Evolutionary conservation across 2,888 invertebrate species (phyloP), one percentile per base, ranked within the genome.

Genomic region (Xestoiulus laeticollis): DNA sequence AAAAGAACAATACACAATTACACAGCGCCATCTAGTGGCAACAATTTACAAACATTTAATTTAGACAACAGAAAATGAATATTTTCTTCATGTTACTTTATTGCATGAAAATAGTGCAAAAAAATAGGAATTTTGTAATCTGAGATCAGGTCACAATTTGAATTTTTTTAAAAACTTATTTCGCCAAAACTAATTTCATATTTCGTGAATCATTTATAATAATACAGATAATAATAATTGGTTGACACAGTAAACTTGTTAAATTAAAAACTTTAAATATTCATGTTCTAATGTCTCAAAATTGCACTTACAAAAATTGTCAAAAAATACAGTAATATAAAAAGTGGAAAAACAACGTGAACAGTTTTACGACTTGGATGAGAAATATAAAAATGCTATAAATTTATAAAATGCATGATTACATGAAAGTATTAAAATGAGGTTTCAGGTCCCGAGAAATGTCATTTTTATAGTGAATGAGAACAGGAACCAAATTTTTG

Each of bases 401-500:
- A 1, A 0, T 59, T 59, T 48, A 10, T 48, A 2, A 16, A 59
- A 59, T n/a, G 22, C 8, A 1, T 22, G 6, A 6, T 48, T n/a
- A 8, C 22, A 59, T 59, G 6, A 59, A 59, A 59, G 22, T 22
- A 6, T 22, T n/a, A n/a, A 59, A 22, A n/a, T 59, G 19, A 6
- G 59, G n/a, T 5, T 59, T 59, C 59, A 59, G 59, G 59, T 59
- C 59, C n/a, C 59, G n/a, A 59, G 59, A 59, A 59, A 59, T 59
- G 22, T 22, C n/a, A 19, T 19, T 19, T 48, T 19, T 48, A 16
- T 19, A 16, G 22, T 22, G n/a, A 59, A 8, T 59, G 59, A 14
- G 12, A 48, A 12, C 4, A 48, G 0, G 16, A 3, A 38, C 38
- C 12, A 0, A 48, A 48, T 48, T 48, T 48, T 14, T 16, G 19